Evolutionary conservation across 2,888 invertebrate genomes (phyloP), one percentile per base, ranked within the genome.

Genomic region (Morpho helenor): DNA sequence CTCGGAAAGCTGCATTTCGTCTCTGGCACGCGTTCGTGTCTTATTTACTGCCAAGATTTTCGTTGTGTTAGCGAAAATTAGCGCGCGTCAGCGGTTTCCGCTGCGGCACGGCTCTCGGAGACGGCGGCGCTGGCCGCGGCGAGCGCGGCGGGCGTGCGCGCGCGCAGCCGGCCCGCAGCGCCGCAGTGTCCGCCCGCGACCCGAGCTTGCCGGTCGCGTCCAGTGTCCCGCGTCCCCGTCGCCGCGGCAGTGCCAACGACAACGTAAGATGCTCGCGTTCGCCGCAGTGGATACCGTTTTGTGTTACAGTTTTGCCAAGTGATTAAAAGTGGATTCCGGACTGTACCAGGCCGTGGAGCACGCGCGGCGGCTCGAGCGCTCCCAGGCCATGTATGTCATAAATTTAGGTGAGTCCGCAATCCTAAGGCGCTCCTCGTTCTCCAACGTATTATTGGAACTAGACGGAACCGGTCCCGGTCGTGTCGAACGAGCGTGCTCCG

Each of bases 361-460:
- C 80, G 82, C 88, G 74, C 80, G 83, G 73, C 83, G 87, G 82
- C 86, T 88, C 81, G 86, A 87, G 83, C 88, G 89, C 87, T 88
- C 89, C 80, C 89, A 84, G 87, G 89, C 88, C 80, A 91, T 91
- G 91, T 91, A 90, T 87, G 91, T 90, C 87, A 88, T 91, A 70
- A 91, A 91, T 87, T 85, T 91, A 87, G 91, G 91, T 91, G 84
- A 89, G 91, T 87, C 82, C 82, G 82, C 80, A 76, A 72, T 76
- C 74, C 72, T 76, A 77, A 68, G 73, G 73, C 73, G 74, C 72
- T 76, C 74, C 73, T 70, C 69, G 66, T 65, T 70, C 70, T 70
- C 73, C 74, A 71, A 73, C 80, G 79, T 79, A 79, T 80, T 78
- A 85, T 80, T 82, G 82, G 77, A 83, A 80, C 86, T 79, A 78